phyloP scores from a whole-genome alignment of 2,888 invertebrate genomes.

The Endotricha flammealis region DNA sequence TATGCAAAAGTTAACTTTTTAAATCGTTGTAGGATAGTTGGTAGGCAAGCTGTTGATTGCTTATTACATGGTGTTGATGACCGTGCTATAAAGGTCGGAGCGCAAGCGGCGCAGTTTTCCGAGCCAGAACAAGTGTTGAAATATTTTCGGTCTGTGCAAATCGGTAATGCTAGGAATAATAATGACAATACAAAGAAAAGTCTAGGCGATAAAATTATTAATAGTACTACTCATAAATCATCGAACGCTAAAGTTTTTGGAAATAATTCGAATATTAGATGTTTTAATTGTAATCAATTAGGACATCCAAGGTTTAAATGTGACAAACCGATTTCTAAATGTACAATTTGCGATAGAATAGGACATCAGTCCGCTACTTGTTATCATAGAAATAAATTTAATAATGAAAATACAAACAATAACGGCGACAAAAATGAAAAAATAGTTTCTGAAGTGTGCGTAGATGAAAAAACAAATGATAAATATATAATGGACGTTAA shows the following conservation, averaged over 20 bases:
- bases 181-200: neutral
- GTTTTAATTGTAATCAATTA: slow-evolving; percentile 15
- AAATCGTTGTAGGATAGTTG: slow-evolving; percentile 20
- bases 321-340: slow-evolving; percentile 12
- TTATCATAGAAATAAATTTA: neutral
- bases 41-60: slow-evolving; percentile 23
- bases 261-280: neutral
- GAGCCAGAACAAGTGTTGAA: slow-evolving; percentile 20
- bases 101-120: slow-evolving; percentile 21
- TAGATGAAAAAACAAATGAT: neutral
- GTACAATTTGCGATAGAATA: slow-evolving; percentile 8
- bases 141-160: slow-evolving; percentile 18
- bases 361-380: slow-evolving; percentile 7
- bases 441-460: neutral
- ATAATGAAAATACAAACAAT: too few species aligned
- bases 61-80: slow-evolving; percentile 23
- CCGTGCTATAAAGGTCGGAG: slow-evolving; percentile 19
- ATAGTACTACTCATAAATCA: slow-evolving; percentile 8
- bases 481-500: neutral
- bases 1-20: slow-evolving; percentile 22
- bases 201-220: slow-evolving; percentile 1
- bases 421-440: neutral
- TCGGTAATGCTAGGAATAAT: slow-evolving; percentile 9
- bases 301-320: slow-evolving; percentile 22
- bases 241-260: neutral